These are phyloP conservation scores for Macrobrachium nipponense DNA, from an alignment of 1,140 invertebrate species.

Conservation along the genomic window DNA sequence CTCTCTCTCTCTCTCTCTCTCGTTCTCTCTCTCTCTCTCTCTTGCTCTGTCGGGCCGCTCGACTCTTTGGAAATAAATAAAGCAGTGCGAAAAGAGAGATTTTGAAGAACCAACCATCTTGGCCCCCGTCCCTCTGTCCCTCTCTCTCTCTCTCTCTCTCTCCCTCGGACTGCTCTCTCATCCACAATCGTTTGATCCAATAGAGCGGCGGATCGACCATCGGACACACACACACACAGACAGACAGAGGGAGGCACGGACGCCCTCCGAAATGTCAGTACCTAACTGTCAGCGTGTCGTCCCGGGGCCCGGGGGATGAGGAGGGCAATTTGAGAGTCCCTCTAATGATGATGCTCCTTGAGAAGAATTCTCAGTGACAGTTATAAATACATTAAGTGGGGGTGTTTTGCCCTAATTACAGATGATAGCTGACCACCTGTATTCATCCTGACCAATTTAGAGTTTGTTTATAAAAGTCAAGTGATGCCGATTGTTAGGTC, in stretches of 20 bases:
- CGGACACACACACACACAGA: not conserved
- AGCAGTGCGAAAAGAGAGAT: too few species aligned
- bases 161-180: not conserved
- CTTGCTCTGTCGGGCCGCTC: not conserved
- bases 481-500: too few species aligned
- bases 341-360: too few species aligned
- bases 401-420: too few species aligned
- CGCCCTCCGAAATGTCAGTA: not conserved
- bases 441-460: not conserved
- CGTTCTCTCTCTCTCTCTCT: not conserved
- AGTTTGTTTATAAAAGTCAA: slow-evolving; percentile 14
- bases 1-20: not conserved
- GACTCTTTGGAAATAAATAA: too few species aligned
- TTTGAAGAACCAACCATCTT: too few species aligned
- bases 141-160: slow-evolving; percentile 1
- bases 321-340: too few species aligned
- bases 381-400: slow-evolving; percentile 1
- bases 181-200: slow-evolving; percentile 34
- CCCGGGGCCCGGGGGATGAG: too few species aligned
- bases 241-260: slow-evolving; percentile 11
- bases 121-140: not conserved
- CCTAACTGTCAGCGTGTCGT: too few species aligned
- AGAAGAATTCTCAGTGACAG: slow-evolving; percentile 19
- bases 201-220: not conserved
- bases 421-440: not conserved